These are phyloP conservation scores for Myotis vivesi DNA, from an alignment of 2,797 vertebrate genomes.

Conservation along the genomic window DNA sequence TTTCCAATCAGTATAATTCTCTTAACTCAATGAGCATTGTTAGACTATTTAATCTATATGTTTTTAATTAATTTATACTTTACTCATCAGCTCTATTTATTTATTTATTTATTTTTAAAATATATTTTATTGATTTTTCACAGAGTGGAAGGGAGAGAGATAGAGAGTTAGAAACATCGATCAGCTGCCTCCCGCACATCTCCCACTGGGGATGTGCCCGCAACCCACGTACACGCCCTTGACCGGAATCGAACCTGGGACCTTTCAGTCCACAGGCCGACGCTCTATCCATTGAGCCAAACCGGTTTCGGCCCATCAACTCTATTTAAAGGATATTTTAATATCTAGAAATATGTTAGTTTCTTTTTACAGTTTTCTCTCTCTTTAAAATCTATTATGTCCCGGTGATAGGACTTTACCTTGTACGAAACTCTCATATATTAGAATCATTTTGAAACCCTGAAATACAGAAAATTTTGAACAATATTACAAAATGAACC, in stretches of 20 bases:
- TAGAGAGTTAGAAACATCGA: too few species aligned
- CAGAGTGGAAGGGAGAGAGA: too few species aligned
- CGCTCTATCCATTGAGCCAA: too few species aligned
- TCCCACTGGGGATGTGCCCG: too few species aligned
- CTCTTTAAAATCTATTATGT: slow-evolving; percentile 18
- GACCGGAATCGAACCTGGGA: too few species aligned
- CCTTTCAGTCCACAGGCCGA: too few species aligned
- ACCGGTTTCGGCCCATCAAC: too few species aligned
- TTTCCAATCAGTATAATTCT: not conserved
- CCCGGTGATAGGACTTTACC: not conserved
- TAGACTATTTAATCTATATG: not conserved
- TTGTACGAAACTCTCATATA: not conserved
- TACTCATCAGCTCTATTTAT: not conserved
- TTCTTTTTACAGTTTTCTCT: not conserved
- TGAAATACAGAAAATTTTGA: slow-evolving; percentile 17
- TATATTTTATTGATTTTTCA: too few species aligned
- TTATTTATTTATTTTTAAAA: too few species aligned
- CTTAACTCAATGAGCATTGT: not conserved
- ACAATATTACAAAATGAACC: slow-evolving; percentile 8
- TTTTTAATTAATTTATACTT: slow-evolving; percentile 7
- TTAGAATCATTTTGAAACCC: slow-evolving; percentile 37
- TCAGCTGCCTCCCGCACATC: too few species aligned
- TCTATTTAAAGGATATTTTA: slow-evolving; percentile 18
- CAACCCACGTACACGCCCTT: too few species aligned
- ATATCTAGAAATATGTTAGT: slow-evolving; percentile 2